Evolutionary conservation across 2,888 invertebrate genomes (phyloP).

Genomic region (Pyrgus malvae): DNA sequence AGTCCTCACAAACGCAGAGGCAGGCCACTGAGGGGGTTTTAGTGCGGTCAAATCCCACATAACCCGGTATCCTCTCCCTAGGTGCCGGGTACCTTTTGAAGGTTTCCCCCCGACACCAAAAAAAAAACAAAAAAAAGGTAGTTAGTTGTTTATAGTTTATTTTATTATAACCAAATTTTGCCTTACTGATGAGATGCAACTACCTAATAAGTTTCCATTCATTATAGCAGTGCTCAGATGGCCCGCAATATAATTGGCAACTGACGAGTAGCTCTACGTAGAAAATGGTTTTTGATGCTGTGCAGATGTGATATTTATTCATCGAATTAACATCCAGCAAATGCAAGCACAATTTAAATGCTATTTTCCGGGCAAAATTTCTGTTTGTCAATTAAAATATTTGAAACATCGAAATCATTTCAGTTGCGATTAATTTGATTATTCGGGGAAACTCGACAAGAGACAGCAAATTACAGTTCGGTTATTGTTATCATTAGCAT

Average conservation of each 20-base stretch:
- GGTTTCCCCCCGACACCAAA: no score
- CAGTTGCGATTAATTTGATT: slow-evolving; percentile 69
- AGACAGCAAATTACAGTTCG: slow-evolving; percentile 49
- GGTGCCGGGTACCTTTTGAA: no score
- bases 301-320: slow-evolving; percentile 67
- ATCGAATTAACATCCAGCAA: slow-evolving; percentile 71
- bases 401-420: slow-evolving; percentile 76
- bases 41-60: no score
- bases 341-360: slow-evolving; percentile 74
- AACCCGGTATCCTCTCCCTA: no score
- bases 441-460: slow-evolving; percentile 53
- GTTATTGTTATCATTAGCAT: slow-evolving; percentile 42
- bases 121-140: no score
- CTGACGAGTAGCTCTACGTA: slow-evolving; percentile 36
- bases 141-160: no score
- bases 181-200: background rate
- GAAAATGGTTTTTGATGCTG: slow-evolving; percentile 57
- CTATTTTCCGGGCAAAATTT: slow-evolving; percentile 68
- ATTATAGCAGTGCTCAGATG: background rate
- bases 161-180: no score
- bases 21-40: no score
- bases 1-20: no score
- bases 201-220: background rate
- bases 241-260: background rate
- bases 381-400: slow-evolving; percentile 81